Percentiles rank a stretch among this genome's conserved stretches.
phyloP scores from a whole-genome alignment of 2,888 invertebrate species.

The Clistopyga incitator region DNA sequence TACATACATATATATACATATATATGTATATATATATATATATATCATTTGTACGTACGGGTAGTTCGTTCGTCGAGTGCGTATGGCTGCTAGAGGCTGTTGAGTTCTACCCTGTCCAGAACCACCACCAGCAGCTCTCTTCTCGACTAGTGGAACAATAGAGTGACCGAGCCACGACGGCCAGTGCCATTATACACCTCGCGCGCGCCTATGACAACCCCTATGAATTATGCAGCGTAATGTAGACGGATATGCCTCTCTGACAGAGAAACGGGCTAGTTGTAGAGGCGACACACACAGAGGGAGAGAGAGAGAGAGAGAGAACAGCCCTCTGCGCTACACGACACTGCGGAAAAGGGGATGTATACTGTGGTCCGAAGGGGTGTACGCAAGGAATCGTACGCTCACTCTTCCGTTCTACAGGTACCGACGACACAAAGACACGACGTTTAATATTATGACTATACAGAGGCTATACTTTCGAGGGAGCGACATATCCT shows the following conservation, averaged over 20 bases:
- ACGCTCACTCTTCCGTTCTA: not conserved
- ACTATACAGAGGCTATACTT: not conserved
- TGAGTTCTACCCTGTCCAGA: constrained; percentile 59
- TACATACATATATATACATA: constrained; percentile 24
- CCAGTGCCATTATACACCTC: constrained; percentile 82
- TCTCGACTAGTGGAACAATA: constrained; percentile 77
- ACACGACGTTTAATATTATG: constrained; percentile 18
- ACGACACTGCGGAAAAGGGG: not conserved
- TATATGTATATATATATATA: no score
- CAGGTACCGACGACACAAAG: constrained; percentile 25
- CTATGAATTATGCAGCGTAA: constrained; percentile 83
- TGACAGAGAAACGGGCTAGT: constrained; percentile 60
- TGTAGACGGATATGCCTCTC: constrained; percentile 81
- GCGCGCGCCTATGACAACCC: constrained; percentile 82
- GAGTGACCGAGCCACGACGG: constrained; percentile 72
- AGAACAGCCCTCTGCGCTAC: constrained; percentile 19
- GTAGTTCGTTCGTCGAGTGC: constrained; percentile 46
- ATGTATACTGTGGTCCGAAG: constrained; percentile 4
- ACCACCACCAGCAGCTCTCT: constrained; percentile 55
- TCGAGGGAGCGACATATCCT: not conserved
- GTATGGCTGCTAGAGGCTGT: constrained; percentile 28
- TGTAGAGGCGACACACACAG: constrained; percentile 27
- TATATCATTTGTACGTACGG: no score
- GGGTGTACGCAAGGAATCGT: constrained; percentile 9
- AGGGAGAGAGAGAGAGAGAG: constrained; percentile 22